A percentile compares a stretch with the other conserved stretches of the same genome.
Evolutionary conservation across 2,797 vertebrate species (phyloP).

Genomic region (Mus caroli): DNA sequence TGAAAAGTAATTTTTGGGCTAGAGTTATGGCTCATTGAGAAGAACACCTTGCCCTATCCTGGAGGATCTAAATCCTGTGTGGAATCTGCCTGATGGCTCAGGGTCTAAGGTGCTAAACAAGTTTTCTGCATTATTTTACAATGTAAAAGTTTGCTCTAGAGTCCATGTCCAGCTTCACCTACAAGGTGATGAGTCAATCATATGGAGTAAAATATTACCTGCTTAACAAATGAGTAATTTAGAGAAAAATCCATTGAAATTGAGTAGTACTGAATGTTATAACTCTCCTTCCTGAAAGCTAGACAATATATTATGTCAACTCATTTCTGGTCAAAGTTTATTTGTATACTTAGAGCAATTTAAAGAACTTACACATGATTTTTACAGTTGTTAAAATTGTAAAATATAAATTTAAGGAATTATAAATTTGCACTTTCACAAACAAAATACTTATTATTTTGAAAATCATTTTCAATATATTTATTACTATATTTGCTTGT

Average conservation of each 20-base stretch:
- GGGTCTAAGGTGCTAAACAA: neutral
- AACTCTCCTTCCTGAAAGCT: neutral
- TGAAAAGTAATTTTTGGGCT: neutral
- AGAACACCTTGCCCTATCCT: no score
- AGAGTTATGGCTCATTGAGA: neutral
- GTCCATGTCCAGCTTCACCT: neutral
- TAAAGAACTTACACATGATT: neutral
- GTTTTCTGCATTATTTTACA: neutral
- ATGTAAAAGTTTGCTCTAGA: neutral
- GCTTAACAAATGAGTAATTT: neutral
- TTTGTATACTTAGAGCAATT: constrained; percentile 27
- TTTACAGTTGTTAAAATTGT: neutral
- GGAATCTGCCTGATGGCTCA: neutral
- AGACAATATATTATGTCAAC: neutral
- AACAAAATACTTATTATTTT: neutral
- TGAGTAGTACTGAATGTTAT: neutral
- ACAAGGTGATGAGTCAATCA: neutral
- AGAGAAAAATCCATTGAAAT: constrained; percentile 1
- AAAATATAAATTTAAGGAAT: neutral
- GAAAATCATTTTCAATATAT: neutral
- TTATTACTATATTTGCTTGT: neutral
- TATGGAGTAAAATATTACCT: neutral
- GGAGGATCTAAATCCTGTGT: neutral
- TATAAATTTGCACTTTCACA: neutral
- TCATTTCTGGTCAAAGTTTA: neutral